Base-by-base conservation (phyloP, 2,113 vertebrate genomes). In the Boleophthalmus pectinirostris region DNA sequence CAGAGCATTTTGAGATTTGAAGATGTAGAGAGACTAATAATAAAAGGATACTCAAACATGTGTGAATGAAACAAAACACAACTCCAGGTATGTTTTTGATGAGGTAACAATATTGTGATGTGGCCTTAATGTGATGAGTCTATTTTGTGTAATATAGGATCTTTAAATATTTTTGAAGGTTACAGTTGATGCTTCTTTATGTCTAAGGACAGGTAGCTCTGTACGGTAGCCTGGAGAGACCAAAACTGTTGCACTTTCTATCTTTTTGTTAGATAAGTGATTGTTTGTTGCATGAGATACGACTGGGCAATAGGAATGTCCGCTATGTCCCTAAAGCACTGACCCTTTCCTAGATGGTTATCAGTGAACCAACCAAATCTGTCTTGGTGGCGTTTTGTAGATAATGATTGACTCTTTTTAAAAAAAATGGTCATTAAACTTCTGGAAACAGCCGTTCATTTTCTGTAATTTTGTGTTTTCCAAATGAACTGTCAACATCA, bases 321-420 rank as follows among this genome's bases (percentile, higher is more conserved):
- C 15, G 18, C 69, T 51, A 60, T 82, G 66, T 83, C 75, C 54
- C 46, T 33, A 61, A 60, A 72, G 51, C 70, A 25, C 24, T 66
- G 77, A 81, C 66, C 74, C 72, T 53, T 56, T 53, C 66, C 53
- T 9, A 85, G 73, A 81, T 75, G 74, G 73, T 72, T 77, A 77
- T 82, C 81, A 78, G 49, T 49, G 77, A 74, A 58, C 66, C 73
- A 72, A 67, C 69, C 35, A 61, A 61, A 77, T 77, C 69, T 54
- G 73, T 72, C 68, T 71, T 70, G 66, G 51, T 53, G 12, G 47
- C 57, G 61, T 23, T 56, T 56, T 43, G 33, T 3, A 33, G 61
- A 46, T 72, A 78, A 73, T 79, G 20, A 70, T 75, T 85, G 70
- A 80, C 72, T 49, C 16, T 24, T 54, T 24, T 54, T n/a, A n/a